Evolutionary conservation across 2,113 vertebrate genomes (phyloP), one percentile per base, ranked within the genome.

Genomic region (Callipepla californica): DNA sequence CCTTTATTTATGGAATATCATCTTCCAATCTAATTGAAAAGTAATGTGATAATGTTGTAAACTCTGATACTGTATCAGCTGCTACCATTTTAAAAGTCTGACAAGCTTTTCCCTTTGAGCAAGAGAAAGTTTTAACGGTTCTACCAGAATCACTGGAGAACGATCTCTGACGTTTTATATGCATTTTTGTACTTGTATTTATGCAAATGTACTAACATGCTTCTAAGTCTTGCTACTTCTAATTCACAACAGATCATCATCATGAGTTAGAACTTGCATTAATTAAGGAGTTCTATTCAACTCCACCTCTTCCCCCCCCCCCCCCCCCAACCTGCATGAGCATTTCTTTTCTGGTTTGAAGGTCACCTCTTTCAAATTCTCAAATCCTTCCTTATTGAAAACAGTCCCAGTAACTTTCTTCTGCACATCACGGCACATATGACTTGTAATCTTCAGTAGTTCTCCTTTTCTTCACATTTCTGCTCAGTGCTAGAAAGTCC

Each of bases 81-180:
- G 55, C 77, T 38, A 80, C 28, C 21, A 50, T 22, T 26, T 25
- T 62, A 14, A 36, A 80, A 74, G 36, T 36, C 50, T 42, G 19
- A n/a, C 45, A 77, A 83, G 17, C 19, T 44, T 66, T 91, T 83
- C 66, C 34, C 13, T 84, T 62, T 48, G 47, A 58, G n/a, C 50
- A 89, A 78, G 32, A 57, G 30, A 20, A 85, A 45, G 32, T 80
- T 80, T 76, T 72, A 84, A 80, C 20, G 70, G 78, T 89, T 80
- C 63, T 65, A 26, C 16, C 7, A 38, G 45, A 61, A 73, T 57
- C 32, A 67, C 13, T 57, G 65, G 40, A 19, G 34, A 93, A 42
- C 34, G 32, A 65, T 65, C 13, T 61, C 61, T 65, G 50, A 77
- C 20, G 73, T 90, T 80, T 73, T 48, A 6, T 57, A 62, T 69